phyloP scores from a whole-genome alignment of 2,888 invertebrate genomes.

The Harpagoxenus sublaevis region DNA sequence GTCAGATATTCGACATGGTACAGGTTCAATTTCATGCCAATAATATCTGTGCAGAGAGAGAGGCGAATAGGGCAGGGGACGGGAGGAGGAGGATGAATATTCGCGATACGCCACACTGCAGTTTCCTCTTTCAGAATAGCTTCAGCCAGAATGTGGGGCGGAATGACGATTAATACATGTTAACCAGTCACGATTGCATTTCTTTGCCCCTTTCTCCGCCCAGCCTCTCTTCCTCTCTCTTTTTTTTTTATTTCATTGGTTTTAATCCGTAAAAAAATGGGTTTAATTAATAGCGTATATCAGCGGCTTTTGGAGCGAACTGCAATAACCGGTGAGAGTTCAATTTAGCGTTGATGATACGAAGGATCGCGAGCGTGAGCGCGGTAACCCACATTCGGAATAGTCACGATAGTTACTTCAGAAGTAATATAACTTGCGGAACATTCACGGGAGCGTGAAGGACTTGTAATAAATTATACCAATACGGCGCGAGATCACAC shows the following conservation, averaged over 20 bases:
- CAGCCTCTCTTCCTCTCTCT: background rate
- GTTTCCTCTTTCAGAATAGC: slow-evolving; percentile 44
- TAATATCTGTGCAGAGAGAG: slow-evolving; percentile 74
- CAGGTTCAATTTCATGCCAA: slow-evolving; percentile 80
- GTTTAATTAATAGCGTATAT: slow-evolving; percentile 53
- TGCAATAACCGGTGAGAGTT: slow-evolving; percentile 47
- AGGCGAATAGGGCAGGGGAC: slow-evolving; percentile 2
- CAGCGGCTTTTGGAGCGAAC: slow-evolving; percentile 27
- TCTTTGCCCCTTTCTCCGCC: slow-evolving; percentile 3
- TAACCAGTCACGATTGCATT: slow-evolving; percentile 28
- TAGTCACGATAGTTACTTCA: slow-evolving; percentile 49
- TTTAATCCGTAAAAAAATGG: slow-evolving; percentile 44
- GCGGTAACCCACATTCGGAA: slow-evolving; percentile 51
- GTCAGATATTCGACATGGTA: slow-evolving; percentile 78
- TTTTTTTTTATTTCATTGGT: background rate
- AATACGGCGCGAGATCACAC: slow-evolving; percentile 11
- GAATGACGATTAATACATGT: slow-evolving; percentile 34
- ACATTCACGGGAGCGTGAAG: slow-evolving; percentile 38
- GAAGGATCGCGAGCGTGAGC: slow-evolving; percentile 36
- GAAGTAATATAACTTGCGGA: slow-evolving; percentile 50
- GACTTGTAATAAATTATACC: slow-evolving; percentile 41
- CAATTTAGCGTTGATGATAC: slow-evolving; percentile 51
- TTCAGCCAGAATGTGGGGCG: background rate
- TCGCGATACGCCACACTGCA: slow-evolving; percentile 33
- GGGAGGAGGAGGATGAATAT: slow-evolving; percentile 45